A percentile compares a stretch with the other conserved stretches of the same genome.
phyloP scores from a whole-genome alignment of 2,888 invertebrate species.

The Pemphredon lugubris region DNA sequence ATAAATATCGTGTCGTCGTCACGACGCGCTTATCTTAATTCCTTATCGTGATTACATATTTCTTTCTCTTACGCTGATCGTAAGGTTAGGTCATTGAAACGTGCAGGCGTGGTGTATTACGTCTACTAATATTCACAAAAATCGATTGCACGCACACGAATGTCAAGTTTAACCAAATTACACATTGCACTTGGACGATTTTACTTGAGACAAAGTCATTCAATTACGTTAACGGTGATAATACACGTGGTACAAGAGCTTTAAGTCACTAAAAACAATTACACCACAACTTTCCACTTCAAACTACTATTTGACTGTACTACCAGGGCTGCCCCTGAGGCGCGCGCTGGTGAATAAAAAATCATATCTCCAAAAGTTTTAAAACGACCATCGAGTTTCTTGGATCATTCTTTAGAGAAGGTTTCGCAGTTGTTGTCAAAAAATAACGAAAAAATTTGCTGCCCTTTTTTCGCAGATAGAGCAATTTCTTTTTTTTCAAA shows the following conservation, averaged over 20 bases:
- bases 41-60: conserved; percentile 4
- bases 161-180: conserved; percentile 5
- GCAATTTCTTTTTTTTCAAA: too few relatives aligned
- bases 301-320: too few relatives aligned
- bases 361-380: too few relatives aligned
- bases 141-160: neutral
- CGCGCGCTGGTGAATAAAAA: too few relatives aligned
- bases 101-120: neutral
- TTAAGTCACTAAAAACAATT: too few relatives aligned
- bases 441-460: too few relatives aligned
- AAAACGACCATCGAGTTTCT: too few relatives aligned
- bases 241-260: conserved; percentile 9
- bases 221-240: neutral
- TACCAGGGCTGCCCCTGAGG: too few relatives aligned
- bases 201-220: conserved; percentile 2
- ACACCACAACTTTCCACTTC: too few relatives aligned
- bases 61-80: neutral
- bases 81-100: conserved; percentile 22
- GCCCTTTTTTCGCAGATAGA: too few relatives aligned
- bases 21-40: conserved; percentile 18
- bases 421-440: too few relatives aligned
- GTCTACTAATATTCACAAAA: neutral
- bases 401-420: too few relatives aligned
- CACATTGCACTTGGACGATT: neutral
- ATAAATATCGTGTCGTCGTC: neutral